Evolutionary conservation across 2,113 vertebrate species (phyloP), one percentile per base, ranked within the genome.

Genomic region (Rhinoptilus africanus): DNA sequence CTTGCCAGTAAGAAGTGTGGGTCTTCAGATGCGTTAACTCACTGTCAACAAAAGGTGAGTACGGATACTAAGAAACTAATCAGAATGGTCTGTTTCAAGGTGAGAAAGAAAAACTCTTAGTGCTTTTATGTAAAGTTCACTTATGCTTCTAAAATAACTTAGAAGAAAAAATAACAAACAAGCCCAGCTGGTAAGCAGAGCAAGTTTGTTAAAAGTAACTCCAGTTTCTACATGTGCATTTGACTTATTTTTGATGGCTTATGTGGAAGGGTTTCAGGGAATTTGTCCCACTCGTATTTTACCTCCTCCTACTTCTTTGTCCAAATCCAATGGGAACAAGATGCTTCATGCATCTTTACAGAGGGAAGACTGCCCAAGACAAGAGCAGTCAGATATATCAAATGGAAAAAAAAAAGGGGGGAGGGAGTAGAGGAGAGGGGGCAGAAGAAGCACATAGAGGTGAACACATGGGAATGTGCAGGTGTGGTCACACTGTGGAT

Each of bases 401-500:
- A 75, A 83, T 67, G 6, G 4, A 32, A 47, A 37, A 21, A 41
- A 26, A 21, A 10, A 8, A 35, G 30, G 6, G 8, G 14, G 18
- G 34, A 2, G 6, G n/a, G 7, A 6, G 8, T 8, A 6, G 7
- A 5, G 22, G 5, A 6, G 59, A 26, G n/a, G 17, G 19, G 19
- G 18, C 35, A 57, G n/a, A 79, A 37, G 24, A 23, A 35, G 10
- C 14, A 9, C 18, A 24, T 18, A 8, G 19, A 51, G 4, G 20
- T 34, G 51, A 39, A 10, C 34, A 32, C 5, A 6, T 28, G 21
- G 23, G 39, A 59, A 59, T 48, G 20, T 4, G 20, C 10, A 74
- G 39, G 30, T 32, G 34, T 71, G 75, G 18, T 22, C 17, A 3
- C 21, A 28, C 56, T 35, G 45, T 28, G 71, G 51, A 30, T 54